phyloP scores from a whole-genome alignment of 2,888 invertebrate species.

The Thymelicus acteon region DNA sequence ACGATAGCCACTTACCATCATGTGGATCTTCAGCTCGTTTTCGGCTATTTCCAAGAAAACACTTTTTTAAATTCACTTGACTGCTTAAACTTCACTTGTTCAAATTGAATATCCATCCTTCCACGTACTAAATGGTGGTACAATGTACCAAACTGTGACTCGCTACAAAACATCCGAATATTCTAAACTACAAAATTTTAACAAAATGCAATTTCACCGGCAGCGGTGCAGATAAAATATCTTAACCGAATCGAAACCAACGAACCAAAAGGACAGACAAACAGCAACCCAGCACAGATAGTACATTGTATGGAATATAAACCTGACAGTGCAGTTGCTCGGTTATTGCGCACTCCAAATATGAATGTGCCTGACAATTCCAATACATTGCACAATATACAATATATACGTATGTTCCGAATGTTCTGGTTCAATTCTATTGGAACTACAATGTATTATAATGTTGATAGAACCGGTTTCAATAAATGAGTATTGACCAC shows the following conservation, averaged over 20 bases:
- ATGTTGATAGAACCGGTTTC: too few relatives aligned
- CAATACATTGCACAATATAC: neutral
- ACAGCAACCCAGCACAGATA: neutral
- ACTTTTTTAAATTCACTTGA: too few relatives aligned
- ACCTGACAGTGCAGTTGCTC: neutral
- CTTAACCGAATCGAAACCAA: conserved; percentile 4
- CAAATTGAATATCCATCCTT: too few relatives aligned
- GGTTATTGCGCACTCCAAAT: neutral
- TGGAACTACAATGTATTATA: too few relatives aligned
- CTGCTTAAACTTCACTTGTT: too few relatives aligned
- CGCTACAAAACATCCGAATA: neutral
- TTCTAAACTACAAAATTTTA: neutral
- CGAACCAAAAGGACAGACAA: neutral
- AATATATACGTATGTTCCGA: neutral
- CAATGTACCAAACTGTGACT: too few relatives aligned
- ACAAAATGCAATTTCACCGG: neutral
- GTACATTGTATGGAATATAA: neutral
- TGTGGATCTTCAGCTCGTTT: too few relatives aligned
- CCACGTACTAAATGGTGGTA: too few relatives aligned
- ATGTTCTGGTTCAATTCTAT: neutral
- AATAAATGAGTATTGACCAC: too few relatives aligned
- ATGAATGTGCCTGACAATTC: neutral
- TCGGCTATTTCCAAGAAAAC: too few relatives aligned
- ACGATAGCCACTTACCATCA: too few relatives aligned
- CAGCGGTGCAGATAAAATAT: neutral